Percentiles rank a stretch among this genome's conserved stretches.
Conservation (phyloP, 1,140 invertebrate species). For the Hormaphis cornu region DNA sequence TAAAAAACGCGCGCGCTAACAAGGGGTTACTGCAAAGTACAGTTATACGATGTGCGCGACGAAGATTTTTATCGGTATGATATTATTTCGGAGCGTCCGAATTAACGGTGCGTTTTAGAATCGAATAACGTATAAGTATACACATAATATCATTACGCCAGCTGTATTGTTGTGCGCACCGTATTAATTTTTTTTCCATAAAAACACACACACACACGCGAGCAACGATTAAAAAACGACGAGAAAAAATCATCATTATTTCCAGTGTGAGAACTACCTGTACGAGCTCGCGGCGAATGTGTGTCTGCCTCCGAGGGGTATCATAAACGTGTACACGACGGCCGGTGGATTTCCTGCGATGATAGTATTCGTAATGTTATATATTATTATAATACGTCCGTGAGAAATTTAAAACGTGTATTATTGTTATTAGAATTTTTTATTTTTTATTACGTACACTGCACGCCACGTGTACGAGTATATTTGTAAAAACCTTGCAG, state of each 20-base stretch:
- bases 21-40: conserved; percentile 13
- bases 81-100: background rate
- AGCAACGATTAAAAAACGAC: too few species aligned
- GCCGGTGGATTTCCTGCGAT: conserved; percentile 14
- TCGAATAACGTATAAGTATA: background rate
- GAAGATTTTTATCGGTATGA: conserved; percentile 6
- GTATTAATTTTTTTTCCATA: too few species aligned
- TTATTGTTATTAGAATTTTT: too few species aligned
- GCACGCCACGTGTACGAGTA: too few species aligned
- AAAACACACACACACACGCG: background rate
- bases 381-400: conserved; percentile 4
- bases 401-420: conserved; percentile 4
- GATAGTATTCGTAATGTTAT: too few species aligned
- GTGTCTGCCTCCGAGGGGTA: conserved; percentile 13
- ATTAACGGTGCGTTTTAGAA: conserved; percentile 15
- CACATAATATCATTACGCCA: background rate
- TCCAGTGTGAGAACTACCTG: too few species aligned
- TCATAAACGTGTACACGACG: background rate
- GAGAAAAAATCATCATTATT: too few species aligned
- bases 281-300: background rate
- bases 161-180: background rate
- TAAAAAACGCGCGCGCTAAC: too few species aligned
- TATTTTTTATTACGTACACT: too few species aligned
- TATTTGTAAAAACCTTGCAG: too few species aligned
- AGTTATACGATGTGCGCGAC: conserved; percentile 3